Conservation (phyloP, 2,888 invertebrate genomes). For the Ormyrus rosae region DNA sequence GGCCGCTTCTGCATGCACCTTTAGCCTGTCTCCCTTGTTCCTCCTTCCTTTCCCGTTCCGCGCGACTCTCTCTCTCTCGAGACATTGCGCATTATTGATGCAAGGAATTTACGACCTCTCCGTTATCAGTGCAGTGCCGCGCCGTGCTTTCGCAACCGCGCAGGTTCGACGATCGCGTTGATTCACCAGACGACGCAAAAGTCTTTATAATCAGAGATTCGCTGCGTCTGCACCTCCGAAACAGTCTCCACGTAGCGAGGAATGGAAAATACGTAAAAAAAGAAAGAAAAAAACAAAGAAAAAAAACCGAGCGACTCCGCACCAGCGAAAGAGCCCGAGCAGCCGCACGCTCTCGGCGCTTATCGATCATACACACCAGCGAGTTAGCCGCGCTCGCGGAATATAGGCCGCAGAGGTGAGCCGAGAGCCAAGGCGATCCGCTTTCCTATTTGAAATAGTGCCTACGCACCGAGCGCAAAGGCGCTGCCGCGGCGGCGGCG, state of each 20-base stretch:
- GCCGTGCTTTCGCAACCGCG: slow-evolving; percentile 1
- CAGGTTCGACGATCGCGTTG: too few relatives aligned
- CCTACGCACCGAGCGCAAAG: slow-evolving; percentile 78
- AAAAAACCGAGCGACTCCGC: not conserved
- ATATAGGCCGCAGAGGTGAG: slow-evolving; percentile 42
- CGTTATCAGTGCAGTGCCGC: not conserved
- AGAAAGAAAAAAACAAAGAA: not conserved
- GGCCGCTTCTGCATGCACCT: too few relatives aligned
- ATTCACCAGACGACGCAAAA: too few relatives aligned
- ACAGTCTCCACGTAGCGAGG: too few relatives aligned
- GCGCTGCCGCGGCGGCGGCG: too few relatives aligned
- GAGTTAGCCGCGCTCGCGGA: slow-evolving; percentile 61
- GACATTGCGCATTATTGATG: not conserved
- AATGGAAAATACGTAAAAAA: not conserved
- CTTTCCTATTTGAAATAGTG: slow-evolving; percentile 71
- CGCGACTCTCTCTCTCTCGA: too few relatives aligned
- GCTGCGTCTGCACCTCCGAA: not conserved
- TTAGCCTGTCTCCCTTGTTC: too few relatives aligned
- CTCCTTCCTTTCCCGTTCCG: not conserved
- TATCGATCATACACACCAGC: slow-evolving; percentile 60
- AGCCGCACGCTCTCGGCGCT: not conserved
- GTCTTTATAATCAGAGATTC: not conserved
- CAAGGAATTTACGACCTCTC: not conserved
- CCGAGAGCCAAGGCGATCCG: slow-evolving; percentile 72
- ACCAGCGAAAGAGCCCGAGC: not conserved